Percentiles rank a stretch among this genome's conserved stretches.
Evolutionary conservation across 2,888 invertebrate species (phyloP).

Genomic region (Cyclophora albipunctata): DNA sequence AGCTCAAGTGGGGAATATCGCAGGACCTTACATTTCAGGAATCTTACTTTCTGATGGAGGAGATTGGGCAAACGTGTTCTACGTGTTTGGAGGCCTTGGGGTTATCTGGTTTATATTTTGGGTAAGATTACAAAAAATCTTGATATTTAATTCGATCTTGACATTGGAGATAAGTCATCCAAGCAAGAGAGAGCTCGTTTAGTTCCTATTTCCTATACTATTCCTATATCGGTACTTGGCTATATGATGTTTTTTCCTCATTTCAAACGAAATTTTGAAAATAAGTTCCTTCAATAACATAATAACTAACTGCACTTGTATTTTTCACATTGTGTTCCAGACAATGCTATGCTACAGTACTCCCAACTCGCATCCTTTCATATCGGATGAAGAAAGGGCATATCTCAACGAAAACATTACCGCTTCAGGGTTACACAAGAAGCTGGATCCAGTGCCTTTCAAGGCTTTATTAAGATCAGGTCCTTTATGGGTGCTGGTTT

Average conservation of each 20-base stretch:
- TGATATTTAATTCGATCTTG: too few relatives aligned
- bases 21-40: slow-evolving; percentile 69
- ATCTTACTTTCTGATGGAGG: slow-evolving; percentile 56
- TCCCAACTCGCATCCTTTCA: slow-evolving; percentile 69
- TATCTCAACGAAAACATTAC: slow-evolving; percentile 71
- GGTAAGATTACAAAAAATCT: slow-evolving; percentile 31
- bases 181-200: too few relatives aligned
- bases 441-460: slow-evolving; percentile 80
- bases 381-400: slow-evolving; percentile 64
- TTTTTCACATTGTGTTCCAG: slow-evolving; percentile 26
- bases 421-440: slow-evolving; percentile 68
- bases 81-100: slow-evolving; percentile 71
- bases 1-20: slow-evolving; percentile 70
- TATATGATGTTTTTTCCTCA: background rate
- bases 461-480: slow-evolving; percentile 77
- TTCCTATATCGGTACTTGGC: background rate
- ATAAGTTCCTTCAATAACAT: too few relatives aligned
- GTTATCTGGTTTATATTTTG: slow-evolving; percentile 72
- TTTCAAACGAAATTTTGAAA: too few relatives aligned
- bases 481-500: slow-evolving; percentile 81
- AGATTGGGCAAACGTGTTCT: slow-evolving; percentile 76
- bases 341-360: slow-evolving; percentile 63
- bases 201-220: background rate
- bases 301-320: too few relatives aligned
- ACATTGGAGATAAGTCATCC: too few relatives aligned